Conservation (phyloP, 2,888 invertebrate genomes). For the Lampropteryx suffumata region DNA sequence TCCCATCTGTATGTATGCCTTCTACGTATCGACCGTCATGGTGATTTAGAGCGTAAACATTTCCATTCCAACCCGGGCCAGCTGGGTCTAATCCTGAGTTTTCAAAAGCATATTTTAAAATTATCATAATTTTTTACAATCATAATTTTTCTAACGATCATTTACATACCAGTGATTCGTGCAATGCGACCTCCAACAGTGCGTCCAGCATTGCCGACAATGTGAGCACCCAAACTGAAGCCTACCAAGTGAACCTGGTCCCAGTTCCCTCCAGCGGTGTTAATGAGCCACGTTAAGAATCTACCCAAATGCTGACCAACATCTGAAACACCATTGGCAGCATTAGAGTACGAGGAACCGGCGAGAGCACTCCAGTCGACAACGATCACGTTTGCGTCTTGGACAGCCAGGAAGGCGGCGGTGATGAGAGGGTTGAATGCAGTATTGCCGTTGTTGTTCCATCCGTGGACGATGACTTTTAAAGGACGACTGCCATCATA, state of each 20-base stretch:
- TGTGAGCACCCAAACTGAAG: slow-evolving; percentile 75
- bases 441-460: slow-evolving; percentile 58
- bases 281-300: slow-evolving; percentile 66
- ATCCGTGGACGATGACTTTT: slow-evolving; percentile 63
- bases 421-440: slow-evolving; percentile 50
- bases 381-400: slow-evolving; percentile 65
- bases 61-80: slow-evolving; percentile 53
- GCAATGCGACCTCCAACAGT: slow-evolving; percentile 39
- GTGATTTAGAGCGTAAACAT: slow-evolving; percentile 42
- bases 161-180: slow-evolving; percentile 56
- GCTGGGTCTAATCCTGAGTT: slow-evolving; percentile 60
- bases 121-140: neutral
- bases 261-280: slow-evolving; percentile 60
- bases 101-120: neutral
- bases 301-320: slow-evolving; percentile 63
- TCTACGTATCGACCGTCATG: slow-evolving; percentile 56
- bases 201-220: slow-evolving; percentile 65
- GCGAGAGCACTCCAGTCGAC: slow-evolving; percentile 65
- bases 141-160: too few species aligned
- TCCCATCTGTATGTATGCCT: slow-evolving; percentile 61
- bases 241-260: slow-evolving; percentile 71
- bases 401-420: slow-evolving; percentile 53
- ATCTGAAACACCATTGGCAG: slow-evolving; percentile 56
- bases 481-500: slow-evolving; percentile 47
- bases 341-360: slow-evolving; percentile 45